Percentiles rank a stretch among this genome's conserved stretches.
Conservation (phyloP, 2,113 vertebrate species). For the Struthio camelus region DNA sequence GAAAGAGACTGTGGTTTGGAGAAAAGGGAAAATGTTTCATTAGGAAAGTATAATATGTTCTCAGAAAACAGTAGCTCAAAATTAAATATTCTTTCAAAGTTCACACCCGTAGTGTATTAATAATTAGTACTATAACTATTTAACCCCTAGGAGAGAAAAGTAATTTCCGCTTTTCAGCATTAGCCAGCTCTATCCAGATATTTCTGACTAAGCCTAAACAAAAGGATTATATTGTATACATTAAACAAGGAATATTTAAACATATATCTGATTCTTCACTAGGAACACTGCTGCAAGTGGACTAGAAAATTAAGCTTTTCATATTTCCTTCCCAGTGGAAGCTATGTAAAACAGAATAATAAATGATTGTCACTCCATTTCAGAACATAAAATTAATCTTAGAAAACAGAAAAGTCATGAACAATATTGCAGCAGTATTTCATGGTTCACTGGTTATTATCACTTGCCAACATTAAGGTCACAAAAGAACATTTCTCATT, state of each 20-base stretch:
- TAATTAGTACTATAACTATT: constrained; percentile 16
- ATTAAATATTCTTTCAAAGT: constrained; percentile 16
- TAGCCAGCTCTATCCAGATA: neutral
- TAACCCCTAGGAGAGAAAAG: constrained; percentile 24
- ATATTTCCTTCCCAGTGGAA: constrained; percentile 65
- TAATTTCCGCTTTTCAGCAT: neutral
- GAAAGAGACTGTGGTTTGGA: neutral
- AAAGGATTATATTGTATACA: constrained; percentile 23
- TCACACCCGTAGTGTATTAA: neutral
- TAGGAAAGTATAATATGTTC: neutral
- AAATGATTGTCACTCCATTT: constrained; percentile 76
- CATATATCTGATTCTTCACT: constrained; percentile 28
- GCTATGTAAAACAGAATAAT: constrained; percentile 77
- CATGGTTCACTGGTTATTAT: constrained; percentile 68
- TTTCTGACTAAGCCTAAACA: constrained; percentile 24
- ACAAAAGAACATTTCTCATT: constrained; percentile 63
- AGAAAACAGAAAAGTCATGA: constrained; percentile 69
- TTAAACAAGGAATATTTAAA: constrained; percentile 58
- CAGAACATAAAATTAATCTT: constrained; percentile 76
- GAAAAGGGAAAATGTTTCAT: neutral
- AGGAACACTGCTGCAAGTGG: constrained; percentile 59
- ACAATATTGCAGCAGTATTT: constrained; percentile 66
- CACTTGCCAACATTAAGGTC: constrained; percentile 68
- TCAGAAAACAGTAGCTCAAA: constrained; percentile 12
- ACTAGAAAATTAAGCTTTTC: constrained; percentile 78